Conservation (phyloP, 2,113 vertebrate species). For the Indicator maculatus region DNA sequence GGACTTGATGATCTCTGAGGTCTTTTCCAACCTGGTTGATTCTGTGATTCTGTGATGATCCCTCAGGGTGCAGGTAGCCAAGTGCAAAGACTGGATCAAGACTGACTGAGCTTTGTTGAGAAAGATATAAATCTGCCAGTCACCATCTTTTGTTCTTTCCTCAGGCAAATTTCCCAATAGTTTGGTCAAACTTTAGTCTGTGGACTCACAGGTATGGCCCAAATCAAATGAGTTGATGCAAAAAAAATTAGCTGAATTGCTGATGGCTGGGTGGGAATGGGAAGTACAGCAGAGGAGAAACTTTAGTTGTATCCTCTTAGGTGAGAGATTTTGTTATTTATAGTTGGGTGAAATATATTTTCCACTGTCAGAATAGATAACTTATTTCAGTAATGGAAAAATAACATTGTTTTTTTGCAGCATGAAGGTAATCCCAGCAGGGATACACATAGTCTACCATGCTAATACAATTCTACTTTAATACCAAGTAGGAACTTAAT, state of each 20-base stretch:
- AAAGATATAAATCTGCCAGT: not conserved
- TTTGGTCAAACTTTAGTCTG: not conserved
- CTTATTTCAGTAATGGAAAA: conserved; percentile 55
- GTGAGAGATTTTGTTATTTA: conserved; percentile 41
- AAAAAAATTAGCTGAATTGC: not conserved
- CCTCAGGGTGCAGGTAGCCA: not conserved
- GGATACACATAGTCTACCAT: not conserved
- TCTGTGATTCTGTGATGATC: too few relatives aligned
- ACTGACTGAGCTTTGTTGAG: not conserved
- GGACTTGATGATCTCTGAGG: too few relatives aligned
- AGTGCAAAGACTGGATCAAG: not conserved
- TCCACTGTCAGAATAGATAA: conserved; percentile 52
- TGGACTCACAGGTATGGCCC: not conserved
- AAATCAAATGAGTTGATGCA: conserved; percentile 19
- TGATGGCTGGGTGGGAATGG: not conserved
- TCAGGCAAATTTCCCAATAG: not conserved
- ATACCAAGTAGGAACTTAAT: conserved; percentile 60
- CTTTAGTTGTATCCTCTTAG: not conserved
- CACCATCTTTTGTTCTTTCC: not conserved
- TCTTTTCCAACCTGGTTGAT: too few relatives aligned
- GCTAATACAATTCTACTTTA: conserved; percentile 62
- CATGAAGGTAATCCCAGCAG: conserved; percentile 50
- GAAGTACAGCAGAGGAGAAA: not conserved
- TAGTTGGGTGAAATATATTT: conserved; percentile 53
- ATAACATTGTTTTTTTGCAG: conserved; percentile 56